Evolutionary conservation across 2,797 vertebrate species (phyloP).

Genomic region (Epinephelus awoara): DNA sequence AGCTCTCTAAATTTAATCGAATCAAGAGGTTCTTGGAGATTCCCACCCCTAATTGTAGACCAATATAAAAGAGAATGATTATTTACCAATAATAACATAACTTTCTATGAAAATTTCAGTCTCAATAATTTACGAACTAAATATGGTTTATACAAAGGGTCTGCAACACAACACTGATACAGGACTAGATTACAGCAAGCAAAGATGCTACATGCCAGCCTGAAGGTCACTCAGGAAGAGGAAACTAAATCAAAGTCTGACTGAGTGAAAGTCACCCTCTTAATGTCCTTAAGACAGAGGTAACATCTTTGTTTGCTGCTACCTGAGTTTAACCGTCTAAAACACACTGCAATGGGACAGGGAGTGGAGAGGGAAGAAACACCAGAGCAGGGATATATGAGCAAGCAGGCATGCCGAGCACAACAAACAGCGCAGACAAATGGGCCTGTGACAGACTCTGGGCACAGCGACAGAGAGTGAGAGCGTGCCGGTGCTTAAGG

Average conservation of each 20-base stretch:
- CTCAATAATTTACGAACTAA: background rate
- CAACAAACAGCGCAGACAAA: constrained; percentile 76
- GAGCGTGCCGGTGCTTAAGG: constrained; percentile 69
- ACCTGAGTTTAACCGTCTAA: constrained; percentile 52
- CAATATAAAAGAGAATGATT: background rate
- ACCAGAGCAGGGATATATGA: constrained; percentile 43
- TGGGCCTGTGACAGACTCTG: constrained; percentile 69
- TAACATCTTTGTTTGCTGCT: constrained; percentile 74
- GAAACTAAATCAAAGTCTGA: constrained; percentile 19
- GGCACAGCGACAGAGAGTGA: constrained; percentile 66
- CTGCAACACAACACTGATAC: constrained; percentile 8
- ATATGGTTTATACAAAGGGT: background rate
- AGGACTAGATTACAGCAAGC: constrained; percentile 50
- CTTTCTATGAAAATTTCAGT: background rate
- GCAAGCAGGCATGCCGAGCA: constrained; percentile 67
- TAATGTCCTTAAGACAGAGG: constrained; percentile 16
- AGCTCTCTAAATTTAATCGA: too few relatives aligned
- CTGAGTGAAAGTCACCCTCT: constrained; percentile 18
- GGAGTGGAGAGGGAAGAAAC: constrained; percentile 43
- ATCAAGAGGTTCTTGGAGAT: too few relatives aligned
- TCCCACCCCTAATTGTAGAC: background rate
- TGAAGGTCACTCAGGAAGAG: constrained; percentile 18
- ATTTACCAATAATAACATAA: background rate
- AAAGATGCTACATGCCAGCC: constrained; percentile 56
- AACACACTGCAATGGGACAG: constrained; percentile 46